Evolutionary conservation across 2,797 vertebrate species (phyloP), one percentile per base, ranked within the genome.

Genomic region (Anas bernieri): DNA sequence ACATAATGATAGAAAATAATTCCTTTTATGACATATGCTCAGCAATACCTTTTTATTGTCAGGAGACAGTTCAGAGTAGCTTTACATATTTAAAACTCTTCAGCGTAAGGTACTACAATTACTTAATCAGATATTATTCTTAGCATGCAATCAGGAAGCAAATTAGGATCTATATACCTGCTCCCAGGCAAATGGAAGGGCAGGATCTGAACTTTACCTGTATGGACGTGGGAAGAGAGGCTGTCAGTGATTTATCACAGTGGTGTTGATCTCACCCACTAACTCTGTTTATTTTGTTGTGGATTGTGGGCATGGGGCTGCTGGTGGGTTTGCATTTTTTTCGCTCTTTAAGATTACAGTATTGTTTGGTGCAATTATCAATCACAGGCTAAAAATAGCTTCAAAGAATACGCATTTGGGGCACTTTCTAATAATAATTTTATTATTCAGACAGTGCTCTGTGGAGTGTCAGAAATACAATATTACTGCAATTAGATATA

Each of bases 51-150:
- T 74, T 59, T 62, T 79, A 50, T 81, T 83, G 30, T 45, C 88
- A 75, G 43, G 77, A 86, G 73, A 77, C 22, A 66, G 41, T 26
- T 88, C 30, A 52, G 28, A 81, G 37, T 66, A 74, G 74, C 73
- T 83, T 92, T 87, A 83, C 12, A 22, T 55, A 59, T 75, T 84
- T 94, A 91, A 94, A 95, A 75, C 90, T 63, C 55, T 86, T 93
- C 31, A 55, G 50, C 30, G 10, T 73, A 94, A 88, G 62, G 46
- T 75, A 55, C 43, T 81, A 59, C 30, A 92, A 95, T 67, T 92
- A 88, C 25, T 92, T 84, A 77, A 91, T 75, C 52, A 61, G 59
- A 69, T 72, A 55, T 33, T 83, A 86, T 41, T 86, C 50, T 90
- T 81, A 84, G 90, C 35, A 46, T 69, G 67, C 93, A 82, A 79